These are phyloP conservation scores for Sakesphorus luctuosus DNA, from an alignment of 2,113 vertebrate genomes.

Conservation along the genomic window DNA sequence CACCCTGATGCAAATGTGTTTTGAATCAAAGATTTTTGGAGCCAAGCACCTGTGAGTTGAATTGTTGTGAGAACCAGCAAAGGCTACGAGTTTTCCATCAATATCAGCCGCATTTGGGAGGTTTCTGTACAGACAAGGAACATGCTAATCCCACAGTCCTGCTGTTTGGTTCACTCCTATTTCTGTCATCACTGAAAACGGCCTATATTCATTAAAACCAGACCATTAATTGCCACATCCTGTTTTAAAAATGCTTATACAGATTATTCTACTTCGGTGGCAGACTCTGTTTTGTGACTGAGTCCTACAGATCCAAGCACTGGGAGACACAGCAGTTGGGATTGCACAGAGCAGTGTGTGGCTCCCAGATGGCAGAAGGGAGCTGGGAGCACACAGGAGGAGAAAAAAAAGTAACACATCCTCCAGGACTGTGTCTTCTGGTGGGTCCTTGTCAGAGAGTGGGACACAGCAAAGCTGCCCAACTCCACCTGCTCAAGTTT, in stretches of 20 bases:
- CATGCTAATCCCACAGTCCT: neutral
- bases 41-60: neutral
- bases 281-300: neutral
- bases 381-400: neutral
- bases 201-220: neutral
- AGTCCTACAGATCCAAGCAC: neutral
- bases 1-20: neutral
- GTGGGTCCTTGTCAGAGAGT: neutral
- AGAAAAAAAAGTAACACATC: neutral
- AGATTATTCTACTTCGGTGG: fast-evolving
- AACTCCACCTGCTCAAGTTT: neutral
- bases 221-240: neutral
- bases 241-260: neutral
- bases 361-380: neutral
- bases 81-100: fast-evolving
- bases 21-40: neutral
- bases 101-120: fast-evolving
- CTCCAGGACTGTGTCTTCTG: neutral
- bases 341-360: neutral
- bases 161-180: neutral
- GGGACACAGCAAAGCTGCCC: neutral
- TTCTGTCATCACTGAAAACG: neutral
- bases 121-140: neutral
- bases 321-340: neutral
- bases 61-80: fast-evolving